Evolutionary conservation across 2,888 invertebrate genomes (phyloP).

Genomic region (Therioaphis trifolii): DNA sequence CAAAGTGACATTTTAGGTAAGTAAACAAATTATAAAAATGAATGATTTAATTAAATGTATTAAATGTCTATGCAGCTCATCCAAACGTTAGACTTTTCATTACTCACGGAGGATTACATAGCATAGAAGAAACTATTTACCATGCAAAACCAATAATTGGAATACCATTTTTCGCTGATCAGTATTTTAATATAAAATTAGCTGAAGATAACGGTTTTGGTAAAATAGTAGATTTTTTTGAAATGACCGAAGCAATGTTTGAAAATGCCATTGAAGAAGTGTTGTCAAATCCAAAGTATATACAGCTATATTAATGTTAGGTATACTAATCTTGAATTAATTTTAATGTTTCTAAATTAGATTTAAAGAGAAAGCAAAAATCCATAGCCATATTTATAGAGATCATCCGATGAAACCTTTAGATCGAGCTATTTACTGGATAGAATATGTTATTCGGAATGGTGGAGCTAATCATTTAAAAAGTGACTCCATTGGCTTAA

Average conservation of each 20-base stretch:
- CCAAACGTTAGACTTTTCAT: slow-evolving; percentile 49
- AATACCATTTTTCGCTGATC: slow-evolving; percentile 56
- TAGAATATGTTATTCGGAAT: slow-evolving; percentile 42
- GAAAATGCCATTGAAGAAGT: slow-evolving; percentile 1
- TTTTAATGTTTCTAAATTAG: background rate
- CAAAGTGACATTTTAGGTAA: slow-evolving; percentile 53
- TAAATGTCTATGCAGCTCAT: slow-evolving; percentile 17
- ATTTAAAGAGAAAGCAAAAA: background rate
- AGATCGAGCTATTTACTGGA: slow-evolving; percentile 33
- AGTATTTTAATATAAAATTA: slow-evolving; percentile 6
- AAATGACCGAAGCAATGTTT: background rate
- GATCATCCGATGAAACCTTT: background rate
- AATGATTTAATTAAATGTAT: background rate
- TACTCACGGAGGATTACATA: slow-evolving; percentile 48
- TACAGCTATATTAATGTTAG: background rate
- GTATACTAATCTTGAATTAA: background rate
- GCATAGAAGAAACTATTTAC: slow-evolving; percentile 25
- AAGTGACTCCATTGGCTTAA: background rate
- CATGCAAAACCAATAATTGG: slow-evolving; percentile 21
- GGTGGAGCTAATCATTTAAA: slow-evolving; percentile 3
- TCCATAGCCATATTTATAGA: background rate
- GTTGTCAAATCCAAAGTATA: slow-evolving; percentile 2
- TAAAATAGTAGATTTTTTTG: background rate
- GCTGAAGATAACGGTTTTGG: slow-evolving; percentile 26
- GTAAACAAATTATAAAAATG: background rate